Percentiles rank a stretch among this genome's conserved stretches.
These are phyloP conservation scores for Cherax quadricarinatus DNA, from an alignment of 1,140 invertebrate species.

Conservation along the genomic window DNA sequence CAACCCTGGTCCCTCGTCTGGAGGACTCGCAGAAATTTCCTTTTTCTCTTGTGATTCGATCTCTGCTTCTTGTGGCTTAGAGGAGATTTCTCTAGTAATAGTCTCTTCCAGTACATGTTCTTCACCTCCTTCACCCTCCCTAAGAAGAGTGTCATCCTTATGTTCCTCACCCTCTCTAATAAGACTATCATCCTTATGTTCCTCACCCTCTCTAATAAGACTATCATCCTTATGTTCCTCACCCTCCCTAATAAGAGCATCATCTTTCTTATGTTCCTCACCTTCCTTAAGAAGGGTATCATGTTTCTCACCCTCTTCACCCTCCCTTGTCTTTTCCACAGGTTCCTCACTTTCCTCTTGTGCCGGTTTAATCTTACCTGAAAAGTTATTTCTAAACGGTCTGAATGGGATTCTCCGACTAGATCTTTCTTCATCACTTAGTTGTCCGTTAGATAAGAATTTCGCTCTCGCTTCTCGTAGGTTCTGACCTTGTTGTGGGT, in stretches of 20 bases:
- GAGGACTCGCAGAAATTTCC: not conserved
- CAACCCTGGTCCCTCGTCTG: not conserved
- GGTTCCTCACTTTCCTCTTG: not conserved
- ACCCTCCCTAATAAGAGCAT: too few species aligned
- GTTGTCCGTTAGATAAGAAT: conserved; percentile 32
- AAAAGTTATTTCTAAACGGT: conserved; percentile 31
- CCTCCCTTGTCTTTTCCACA: not conserved
- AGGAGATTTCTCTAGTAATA: conserved; percentile 2
- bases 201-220: not conserved
- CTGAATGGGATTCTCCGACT: conserved; percentile 30
- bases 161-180: too few species aligned
- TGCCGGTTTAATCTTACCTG: not conserved
- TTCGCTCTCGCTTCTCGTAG: conserved; percentile 24
- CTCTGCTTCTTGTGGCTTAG: not conserved
- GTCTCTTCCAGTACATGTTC: not conserved
- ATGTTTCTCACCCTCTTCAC: not conserved
- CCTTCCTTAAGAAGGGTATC: too few species aligned
- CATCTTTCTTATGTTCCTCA: not conserved
- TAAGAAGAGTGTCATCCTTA: not conserved
- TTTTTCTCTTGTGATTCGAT: not conserved
- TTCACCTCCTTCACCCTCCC: not conserved
- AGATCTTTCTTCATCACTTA: conserved; percentile 8
- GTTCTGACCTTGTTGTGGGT: conserved; percentile 16
- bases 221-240: not conserved
- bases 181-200: too few species aligned